Conservation (phyloP, 2,113 vertebrate genomes). For the Tupaia tana region DNA sequence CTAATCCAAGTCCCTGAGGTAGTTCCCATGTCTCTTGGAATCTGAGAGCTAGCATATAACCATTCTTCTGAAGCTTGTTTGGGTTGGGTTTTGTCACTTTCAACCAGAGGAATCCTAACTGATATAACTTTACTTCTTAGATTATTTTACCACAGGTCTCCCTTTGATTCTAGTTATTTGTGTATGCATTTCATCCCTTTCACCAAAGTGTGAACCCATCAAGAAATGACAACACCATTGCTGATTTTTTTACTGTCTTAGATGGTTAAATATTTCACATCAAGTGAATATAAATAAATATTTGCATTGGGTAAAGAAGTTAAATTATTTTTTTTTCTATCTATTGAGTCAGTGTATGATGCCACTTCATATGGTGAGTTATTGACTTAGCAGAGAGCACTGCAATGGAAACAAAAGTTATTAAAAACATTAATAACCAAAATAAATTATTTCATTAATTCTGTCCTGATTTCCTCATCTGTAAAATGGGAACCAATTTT, state of each 20-base stretch:
- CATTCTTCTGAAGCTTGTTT: neutral
- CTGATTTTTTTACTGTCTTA: neutral
- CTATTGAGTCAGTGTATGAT: neutral
- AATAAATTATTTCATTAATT: neutral
- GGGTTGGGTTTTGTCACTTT: neutral
- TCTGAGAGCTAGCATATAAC: neutral
- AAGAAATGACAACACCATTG: neutral
- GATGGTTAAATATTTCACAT: neutral
- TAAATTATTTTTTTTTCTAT: neutral
- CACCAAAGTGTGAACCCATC: neutral
- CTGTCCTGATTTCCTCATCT: neutral
- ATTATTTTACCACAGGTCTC: neutral
- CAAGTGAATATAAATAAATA: neutral
- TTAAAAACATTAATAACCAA: neutral
- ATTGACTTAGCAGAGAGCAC: neutral
- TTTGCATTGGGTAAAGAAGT: constrained; percentile 15
- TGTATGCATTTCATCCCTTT: neutral
- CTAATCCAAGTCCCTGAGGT: neutral
- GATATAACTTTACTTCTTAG: neutral
- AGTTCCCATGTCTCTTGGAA: neutral
- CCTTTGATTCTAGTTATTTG: constrained; percentile 9
- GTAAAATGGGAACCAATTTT: constrained; percentile 24
- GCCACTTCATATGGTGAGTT: neutral
- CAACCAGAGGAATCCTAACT: neutral
- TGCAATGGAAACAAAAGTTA: neutral